Base-by-base conservation (phyloP, 1,140 invertebrate genomes). In the Eufriesea mexicana region DNA sequence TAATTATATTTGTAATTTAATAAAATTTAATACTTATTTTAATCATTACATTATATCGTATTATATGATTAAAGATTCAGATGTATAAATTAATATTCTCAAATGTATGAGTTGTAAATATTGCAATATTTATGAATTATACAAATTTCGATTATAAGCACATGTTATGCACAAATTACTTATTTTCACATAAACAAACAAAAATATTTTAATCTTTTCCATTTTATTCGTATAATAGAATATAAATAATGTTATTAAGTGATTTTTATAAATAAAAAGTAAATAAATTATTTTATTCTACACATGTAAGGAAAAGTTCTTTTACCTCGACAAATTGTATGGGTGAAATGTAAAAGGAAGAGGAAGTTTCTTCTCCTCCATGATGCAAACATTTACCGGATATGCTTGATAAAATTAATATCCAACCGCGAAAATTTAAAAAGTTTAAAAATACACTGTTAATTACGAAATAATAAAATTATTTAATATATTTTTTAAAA, bases 301-400 rank as follows among this genome's bases (percentile, higher is more conserved):
- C 4, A 70, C 57, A 77, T 54, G 2, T 8, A 1, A 1, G 4
- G 25, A 16, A 20, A 49, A 28, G 6, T 83, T 20, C 8, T 9
- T 66, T 35, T 18, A 83, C 81, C 74, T 77, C 14, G 47, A 66
- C 81, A 70, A 78, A 0, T 1, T 78, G 42, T 54, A 14, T 5
- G 8, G n/a, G 1, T 83, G 16, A 23, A 54, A n/a, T 62, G 28
- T 35, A 54, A 35, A 71, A 83, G 74, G 64, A 83, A 54, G 14
- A 68, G 81, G 81, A 83, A 83, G 64, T 70, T 59, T 14, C 18
- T 0, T 9, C 9, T 16, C 18, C 42, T 49, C 42, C 62, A 67
- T 68, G 35, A 20, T n/a, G n/a, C n/a, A 23, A 2, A 9, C 14
- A 5, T 28, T 23, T 55, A 25, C 5, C 49, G 23, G 55, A 68